Evolutionary conservation across 1,140 invertebrate species (phyloP).

Genomic region (Leptinotarsa lineolata): DNA sequence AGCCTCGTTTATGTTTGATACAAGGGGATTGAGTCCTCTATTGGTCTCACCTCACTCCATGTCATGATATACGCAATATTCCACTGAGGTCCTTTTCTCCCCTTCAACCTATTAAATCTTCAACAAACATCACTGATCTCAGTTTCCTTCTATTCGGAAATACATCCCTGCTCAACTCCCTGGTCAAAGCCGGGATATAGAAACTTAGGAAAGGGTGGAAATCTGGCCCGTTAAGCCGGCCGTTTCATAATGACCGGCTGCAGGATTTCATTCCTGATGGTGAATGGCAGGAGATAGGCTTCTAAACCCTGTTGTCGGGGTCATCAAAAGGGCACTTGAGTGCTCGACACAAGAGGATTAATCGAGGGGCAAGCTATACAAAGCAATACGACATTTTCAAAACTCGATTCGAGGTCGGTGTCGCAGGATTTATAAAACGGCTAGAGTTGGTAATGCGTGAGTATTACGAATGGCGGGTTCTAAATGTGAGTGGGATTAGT

Average conservation of each 20-base stretch:
- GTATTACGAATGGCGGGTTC: neutral
- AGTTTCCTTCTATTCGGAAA: neutral
- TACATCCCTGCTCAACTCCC: neutral
- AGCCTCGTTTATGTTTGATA: too few relatives aligned
- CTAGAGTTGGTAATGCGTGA: neutral
- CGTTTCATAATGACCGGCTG: constrained; percentile 5
- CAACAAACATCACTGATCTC: neutral
- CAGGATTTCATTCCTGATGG: constrained; percentile 2
- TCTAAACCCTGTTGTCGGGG: neutral
- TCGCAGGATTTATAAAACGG: constrained; percentile 8
- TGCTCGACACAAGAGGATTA: constrained; percentile 2
- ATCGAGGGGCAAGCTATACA: neutral
- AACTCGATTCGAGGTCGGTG: neutral
- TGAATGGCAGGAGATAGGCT: neutral
- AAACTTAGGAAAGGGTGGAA: constrained; percentile 3
- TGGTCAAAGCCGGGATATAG: neutral
- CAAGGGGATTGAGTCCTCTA: too few relatives aligned
- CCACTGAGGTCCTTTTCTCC: neutral
- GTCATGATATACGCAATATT: too few relatives aligned
- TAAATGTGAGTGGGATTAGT: neutral
- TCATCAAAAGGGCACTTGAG: constrained; percentile 5
- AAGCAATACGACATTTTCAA: constrained; percentile 8
- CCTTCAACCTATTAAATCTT: neutral
- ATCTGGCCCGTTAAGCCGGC: constrained; percentile 1
- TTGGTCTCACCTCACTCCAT: too few relatives aligned